These are phyloP conservation scores for Eulithis prunata DNA, from an alignment of 2,888 invertebrate species.

Conservation along the genomic window DNA sequence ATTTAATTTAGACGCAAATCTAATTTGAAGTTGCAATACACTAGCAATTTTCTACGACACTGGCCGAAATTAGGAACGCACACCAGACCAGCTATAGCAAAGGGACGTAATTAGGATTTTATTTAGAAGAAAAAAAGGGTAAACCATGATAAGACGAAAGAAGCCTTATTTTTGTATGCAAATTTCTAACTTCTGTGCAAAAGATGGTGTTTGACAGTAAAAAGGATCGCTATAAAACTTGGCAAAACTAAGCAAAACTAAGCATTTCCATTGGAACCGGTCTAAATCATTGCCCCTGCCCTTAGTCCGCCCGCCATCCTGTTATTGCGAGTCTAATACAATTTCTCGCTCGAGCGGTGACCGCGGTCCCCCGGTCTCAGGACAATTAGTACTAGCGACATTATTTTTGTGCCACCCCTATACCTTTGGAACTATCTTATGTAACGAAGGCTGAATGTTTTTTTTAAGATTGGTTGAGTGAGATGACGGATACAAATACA, in stretches of 20 bases:
- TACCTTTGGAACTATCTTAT: slow-evolving; percentile 60
- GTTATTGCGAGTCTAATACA: slow-evolving; percentile 74
- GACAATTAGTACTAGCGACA: slow-evolving; percentile 76
- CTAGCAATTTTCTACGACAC: slow-evolving; percentile 42
- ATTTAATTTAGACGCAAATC: slow-evolving; percentile 36
- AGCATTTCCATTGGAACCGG: too few relatives aligned
- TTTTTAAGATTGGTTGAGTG: too few relatives aligned
- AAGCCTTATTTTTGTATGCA: too few relatives aligned
- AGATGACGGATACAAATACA: too few relatives aligned
- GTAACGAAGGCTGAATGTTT: slow-evolving; percentile 56
- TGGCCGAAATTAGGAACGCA: slow-evolving; percentile 43
- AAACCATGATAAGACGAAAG: too few relatives aligned
- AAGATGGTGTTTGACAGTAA: too few relatives aligned
- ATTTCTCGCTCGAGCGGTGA: slow-evolving; percentile 74
- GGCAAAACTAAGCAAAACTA: too few relatives aligned
- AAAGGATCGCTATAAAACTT: too few relatives aligned
- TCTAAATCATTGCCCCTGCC: not conserved
- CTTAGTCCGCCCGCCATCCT: slow-evolving; percentile 33
- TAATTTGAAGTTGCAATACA: slow-evolving; percentile 38
- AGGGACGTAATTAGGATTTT: slow-evolving; percentile 25
- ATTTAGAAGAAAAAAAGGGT: not conserved
- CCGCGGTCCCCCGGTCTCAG: slow-evolving; percentile 74
- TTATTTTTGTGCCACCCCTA: slow-evolving; percentile 74
- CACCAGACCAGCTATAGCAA: slow-evolving; percentile 32
- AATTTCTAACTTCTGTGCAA: too few relatives aligned